Evolutionary conservation across 2,113 vertebrate species (phyloP).

Genomic region (Sphyrna mokarran): DNA sequence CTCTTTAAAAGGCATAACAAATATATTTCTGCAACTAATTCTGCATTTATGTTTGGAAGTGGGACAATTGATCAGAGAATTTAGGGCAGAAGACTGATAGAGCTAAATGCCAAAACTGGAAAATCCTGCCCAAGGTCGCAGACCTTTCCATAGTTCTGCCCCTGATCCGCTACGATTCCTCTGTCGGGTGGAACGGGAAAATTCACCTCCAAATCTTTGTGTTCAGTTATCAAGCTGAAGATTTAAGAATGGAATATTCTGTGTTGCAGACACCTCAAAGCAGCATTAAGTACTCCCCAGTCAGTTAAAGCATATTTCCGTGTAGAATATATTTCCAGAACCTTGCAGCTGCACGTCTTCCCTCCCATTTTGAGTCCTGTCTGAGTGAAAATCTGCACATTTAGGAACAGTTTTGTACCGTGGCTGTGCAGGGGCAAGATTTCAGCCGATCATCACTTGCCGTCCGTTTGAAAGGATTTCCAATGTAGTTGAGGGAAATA

Average conservation of each 20-base stretch:
- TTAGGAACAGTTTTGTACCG: not conserved
- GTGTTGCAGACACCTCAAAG: not conserved
- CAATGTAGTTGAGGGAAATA: not conserved
- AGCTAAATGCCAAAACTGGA: not conserved
- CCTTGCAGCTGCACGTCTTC: not conserved
- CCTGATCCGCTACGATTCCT: too few relatives aligned
- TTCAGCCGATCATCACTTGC: not conserved
- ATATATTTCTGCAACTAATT: not conserved
- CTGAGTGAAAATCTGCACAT: not conserved
- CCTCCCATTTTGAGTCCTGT: not conserved
- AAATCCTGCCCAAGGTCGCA: too few relatives aligned
- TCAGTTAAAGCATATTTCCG: not conserved
- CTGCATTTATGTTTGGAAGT: not conserved
- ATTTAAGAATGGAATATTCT: not conserved
- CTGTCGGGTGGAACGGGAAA: too few relatives aligned
- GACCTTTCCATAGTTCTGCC: too few relatives aligned
- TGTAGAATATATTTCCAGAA: not conserved
- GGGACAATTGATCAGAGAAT: not conserved
- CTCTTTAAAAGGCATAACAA: slow-evolving; percentile 51
- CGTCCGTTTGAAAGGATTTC: too few relatives aligned
- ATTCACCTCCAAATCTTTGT: not conserved
- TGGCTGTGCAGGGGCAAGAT: not conserved
- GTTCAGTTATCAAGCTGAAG: not conserved
- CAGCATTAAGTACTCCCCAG: not conserved
- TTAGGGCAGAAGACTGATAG: not conserved